Evolutionary conservation across 1,140 invertebrate species (phyloP).

Genomic region (Planococcus citri): DNA sequence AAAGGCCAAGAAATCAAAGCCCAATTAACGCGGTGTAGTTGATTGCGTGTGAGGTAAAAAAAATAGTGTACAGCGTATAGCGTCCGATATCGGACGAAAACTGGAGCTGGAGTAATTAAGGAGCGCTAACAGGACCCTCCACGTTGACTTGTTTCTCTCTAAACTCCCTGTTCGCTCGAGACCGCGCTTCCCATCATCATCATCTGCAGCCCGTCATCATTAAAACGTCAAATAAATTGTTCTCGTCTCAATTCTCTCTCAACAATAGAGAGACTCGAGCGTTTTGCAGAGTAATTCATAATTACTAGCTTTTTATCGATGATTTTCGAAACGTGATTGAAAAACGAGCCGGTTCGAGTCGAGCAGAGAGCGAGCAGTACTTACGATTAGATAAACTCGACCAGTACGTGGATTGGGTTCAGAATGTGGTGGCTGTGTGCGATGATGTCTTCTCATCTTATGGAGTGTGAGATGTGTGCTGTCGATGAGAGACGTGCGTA

Average conservation of each 20-base stretch:
- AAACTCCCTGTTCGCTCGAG: no score
- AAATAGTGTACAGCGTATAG: no score
- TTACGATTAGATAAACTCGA: no score
- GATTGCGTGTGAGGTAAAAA: slow-evolving; percentile 4
- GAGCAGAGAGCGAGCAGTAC: no score
- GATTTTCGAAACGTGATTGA: slow-evolving; percentile 5
- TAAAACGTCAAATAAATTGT: slow-evolving; percentile 20
- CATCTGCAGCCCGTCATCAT: slow-evolving; percentile 1
- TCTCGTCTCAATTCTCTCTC: background rate
- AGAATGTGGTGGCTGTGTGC: no score
- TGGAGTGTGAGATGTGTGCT: no score
- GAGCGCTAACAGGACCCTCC: slow-evolving; percentile 18
- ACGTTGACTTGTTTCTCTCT: slow-evolving; percentile 8
- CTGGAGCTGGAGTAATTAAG: slow-evolving; percentile 15
- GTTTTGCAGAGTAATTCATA: background rate
- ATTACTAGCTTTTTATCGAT: slow-evolving; percentile 12
- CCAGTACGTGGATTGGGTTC: no score
- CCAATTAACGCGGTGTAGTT: slow-evolving; percentile 11
- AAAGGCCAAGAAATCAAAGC: slow-evolving; percentile 9
- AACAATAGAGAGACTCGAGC: background rate
- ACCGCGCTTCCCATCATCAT: background rate
- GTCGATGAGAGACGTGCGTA: no score
- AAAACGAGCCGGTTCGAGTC: background rate
- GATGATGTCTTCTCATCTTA: no score
- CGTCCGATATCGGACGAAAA: background rate